Evolutionary conservation across 1,140 invertebrate species (phyloP).

Genomic region (Microplitis demolitor): DNA sequence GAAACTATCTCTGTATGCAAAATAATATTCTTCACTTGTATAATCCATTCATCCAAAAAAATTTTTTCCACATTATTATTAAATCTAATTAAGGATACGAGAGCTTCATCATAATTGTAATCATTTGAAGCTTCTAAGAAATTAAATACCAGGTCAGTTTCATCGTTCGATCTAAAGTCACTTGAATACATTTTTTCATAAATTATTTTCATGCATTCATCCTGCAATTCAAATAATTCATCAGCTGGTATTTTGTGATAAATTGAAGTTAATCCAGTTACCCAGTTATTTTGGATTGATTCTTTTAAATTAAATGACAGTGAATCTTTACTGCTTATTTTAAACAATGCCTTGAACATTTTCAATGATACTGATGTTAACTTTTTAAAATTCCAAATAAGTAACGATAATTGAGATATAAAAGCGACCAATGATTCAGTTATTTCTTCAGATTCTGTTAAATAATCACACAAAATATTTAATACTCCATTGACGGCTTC

Average conservation of each 20-base stretch:
- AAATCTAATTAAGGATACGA: constrained; percentile 41
- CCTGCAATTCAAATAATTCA: constrained; percentile 21
- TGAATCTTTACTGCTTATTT: constrained; percentile 33
- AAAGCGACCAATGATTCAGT: constrained; percentile 35
- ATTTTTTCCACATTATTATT: constrained; percentile 33
- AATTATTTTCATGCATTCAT: constrained; percentile 27
- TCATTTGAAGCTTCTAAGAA: constrained; percentile 52
- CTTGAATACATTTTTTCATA: constrained; percentile 40
- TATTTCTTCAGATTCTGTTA: constrained; percentile 30
- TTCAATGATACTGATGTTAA: constrained; percentile 31
- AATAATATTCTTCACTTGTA: constrained; percentile 40
- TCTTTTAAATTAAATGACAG: constrained; percentile 21
- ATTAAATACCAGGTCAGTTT: constrained; percentile 53
- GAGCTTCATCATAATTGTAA: constrained; percentile 28
- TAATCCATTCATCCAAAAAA: constrained; percentile 39
- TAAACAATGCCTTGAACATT: constrained; percentile 46
- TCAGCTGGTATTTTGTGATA: constrained; percentile 23
- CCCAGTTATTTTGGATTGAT: constrained; percentile 32
- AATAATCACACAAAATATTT: constrained; percentile 44
- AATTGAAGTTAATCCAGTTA: constrained; percentile 29
- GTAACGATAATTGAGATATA: constrained; percentile 35
- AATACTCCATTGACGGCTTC: constrained; percentile 60
- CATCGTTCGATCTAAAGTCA: constrained; percentile 41
- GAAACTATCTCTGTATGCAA: constrained; percentile 50
- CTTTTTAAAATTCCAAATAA: constrained; percentile 39